Evolutionary conservation across 2,888 invertebrate species (phyloP), one percentile per base, ranked within the genome.

Genomic region (Catocala sponsa): DNA sequence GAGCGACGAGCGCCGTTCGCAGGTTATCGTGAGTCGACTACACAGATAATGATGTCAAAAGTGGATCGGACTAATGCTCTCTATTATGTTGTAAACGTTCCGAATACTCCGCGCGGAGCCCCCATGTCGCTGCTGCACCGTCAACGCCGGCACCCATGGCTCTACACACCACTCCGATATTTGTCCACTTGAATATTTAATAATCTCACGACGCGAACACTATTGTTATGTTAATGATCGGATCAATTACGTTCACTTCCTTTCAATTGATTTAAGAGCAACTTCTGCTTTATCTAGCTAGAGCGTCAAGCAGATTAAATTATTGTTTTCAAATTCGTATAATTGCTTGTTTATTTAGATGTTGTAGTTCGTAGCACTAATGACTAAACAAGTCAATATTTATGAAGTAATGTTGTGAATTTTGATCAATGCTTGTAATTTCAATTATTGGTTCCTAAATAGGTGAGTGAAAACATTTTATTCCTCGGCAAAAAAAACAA

Each of bases 21-120:
- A 92, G 92, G 94, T 94, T 94, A 94, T 94, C 94, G 94, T 91
- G 84, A 90, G 85, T 87, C 89, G 89, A 84, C 89, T 91, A 90
- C 87, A 89, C 89, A 93, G 93, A 94, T 94, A 94, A 93, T 94
- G 92, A 94, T 93, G 93, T 93, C 94, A 94, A 92, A 94, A 93
- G 93, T 92, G 93, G 94, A 93, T 93, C 91, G 91, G 87, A 91
- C 94, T 93, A 93, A 93, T 92, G 90, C 87, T 91, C 90, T 88
- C 88, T 90, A 92, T 91, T 93, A 91, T 91, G 89, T 91, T 92
- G 89, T 92, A 90, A 92, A 92, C 85, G 88, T 82, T 86, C 81
- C 82, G 82, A 90, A 89, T 88, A 84, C 82, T 82, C 81, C 76
- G 62, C 72, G 74, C 70, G 71, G 65, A 70, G 71, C 50, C 55